These are phyloP conservation scores for Drosophila ustulata DNA, from an alignment of 2,888 invertebrate species.

Conservation along the genomic window DNA sequence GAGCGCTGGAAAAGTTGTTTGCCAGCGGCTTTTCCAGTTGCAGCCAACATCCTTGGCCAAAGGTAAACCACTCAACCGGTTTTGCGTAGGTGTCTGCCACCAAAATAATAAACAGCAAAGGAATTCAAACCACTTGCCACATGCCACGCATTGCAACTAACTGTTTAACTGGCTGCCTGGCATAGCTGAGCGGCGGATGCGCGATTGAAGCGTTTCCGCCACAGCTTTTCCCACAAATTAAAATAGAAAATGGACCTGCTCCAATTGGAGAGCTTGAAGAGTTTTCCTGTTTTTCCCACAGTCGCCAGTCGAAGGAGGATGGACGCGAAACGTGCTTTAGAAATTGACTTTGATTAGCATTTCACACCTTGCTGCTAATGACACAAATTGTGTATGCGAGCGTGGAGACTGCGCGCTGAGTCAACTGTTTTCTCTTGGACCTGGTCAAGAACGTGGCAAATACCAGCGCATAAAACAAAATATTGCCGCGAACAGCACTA, in stretches of 20 bases:
- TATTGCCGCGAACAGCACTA: conserved; percentile 31
- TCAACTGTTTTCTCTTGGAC: conserved; percentile 60
- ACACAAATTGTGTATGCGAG: conserved; percentile 33
- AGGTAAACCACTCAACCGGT: conserved; percentile 78
- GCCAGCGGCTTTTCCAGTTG: conserved; percentile 65
- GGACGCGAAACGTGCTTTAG: conserved; percentile 52
- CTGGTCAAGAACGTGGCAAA: conserved; percentile 56
- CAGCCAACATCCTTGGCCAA: conserved; percentile 76
- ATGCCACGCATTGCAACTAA: conserved; percentile 18
- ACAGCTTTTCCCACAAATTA: conserved; percentile 46
- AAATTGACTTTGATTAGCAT: conserved; percentile 61
- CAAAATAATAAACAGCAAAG: conserved; percentile 7
- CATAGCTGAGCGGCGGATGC: conserved; percentile 21
- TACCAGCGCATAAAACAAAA: conserved; percentile 1
- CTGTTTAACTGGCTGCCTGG: conserved; percentile 13
- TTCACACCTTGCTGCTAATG: conserved; percentile 61
- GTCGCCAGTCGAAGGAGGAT: conserved; percentile 19
- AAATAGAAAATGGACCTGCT: conserved; percentile 18
- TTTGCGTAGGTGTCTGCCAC: conserved; percentile 63
- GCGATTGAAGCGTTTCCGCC: conserved; percentile 39
- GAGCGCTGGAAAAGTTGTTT: conserved; percentile 66
- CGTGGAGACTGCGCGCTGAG: conserved; percentile 46
- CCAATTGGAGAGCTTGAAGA: conserved; percentile 37
- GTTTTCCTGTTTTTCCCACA: conserved; percentile 52
- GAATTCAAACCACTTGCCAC: conserved; percentile 21